Conservation (phyloP, 2,888 invertebrate species). For the Ormyrus rosae region DNA sequence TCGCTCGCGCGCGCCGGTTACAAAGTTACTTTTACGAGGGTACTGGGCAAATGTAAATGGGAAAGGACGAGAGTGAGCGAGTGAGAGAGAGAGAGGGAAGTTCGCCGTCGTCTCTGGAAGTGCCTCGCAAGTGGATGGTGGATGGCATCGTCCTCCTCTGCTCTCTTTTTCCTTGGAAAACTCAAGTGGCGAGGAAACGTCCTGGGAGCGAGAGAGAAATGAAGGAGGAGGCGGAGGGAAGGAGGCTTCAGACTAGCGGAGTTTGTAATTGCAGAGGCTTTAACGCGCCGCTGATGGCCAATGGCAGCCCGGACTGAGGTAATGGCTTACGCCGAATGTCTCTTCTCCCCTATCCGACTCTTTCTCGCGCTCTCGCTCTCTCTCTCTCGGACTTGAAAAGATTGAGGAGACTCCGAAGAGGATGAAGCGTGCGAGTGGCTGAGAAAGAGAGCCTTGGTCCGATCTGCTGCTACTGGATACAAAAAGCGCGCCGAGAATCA, state of each 20-base stretch:
- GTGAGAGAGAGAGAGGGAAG: slow-evolving; percentile 30
- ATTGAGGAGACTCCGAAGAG: slow-evolving; percentile 51
- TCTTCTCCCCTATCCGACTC: slow-evolving; percentile 50
- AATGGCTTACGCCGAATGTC: slow-evolving; percentile 71
- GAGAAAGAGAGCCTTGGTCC: slow-evolving; percentile 14
- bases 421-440: slow-evolving; percentile 31
- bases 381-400: slow-evolving; percentile 57
- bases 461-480: not conserved
- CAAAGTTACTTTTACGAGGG: slow-evolving; percentile 71
- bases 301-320: slow-evolving; percentile 69
- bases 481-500: slow-evolving; percentile 22
- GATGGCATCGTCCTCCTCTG: slow-evolving; percentile 3
- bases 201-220: slow-evolving; percentile 16
- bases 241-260: slow-evolving; percentile 54
- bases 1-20: slow-evolving; percentile 61
- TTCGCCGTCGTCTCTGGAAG: slow-evolving; percentile 30
- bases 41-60: slow-evolving; percentile 66
- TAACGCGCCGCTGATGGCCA: slow-evolving; percentile 73
- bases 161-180: slow-evolving; percentile 15
- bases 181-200: slow-evolving; percentile 8
- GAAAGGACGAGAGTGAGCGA: slow-evolving; percentile 25
- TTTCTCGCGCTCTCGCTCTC: not conserved
- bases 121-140: slow-evolving; percentile 44
- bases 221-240: slow-evolving; percentile 17
- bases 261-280: slow-evolving; percentile 73